These are phyloP conservation scores for Cryptus viduatorius DNA, from an alignment of 2,888 invertebrate species.

Conservation along the genomic window DNA sequence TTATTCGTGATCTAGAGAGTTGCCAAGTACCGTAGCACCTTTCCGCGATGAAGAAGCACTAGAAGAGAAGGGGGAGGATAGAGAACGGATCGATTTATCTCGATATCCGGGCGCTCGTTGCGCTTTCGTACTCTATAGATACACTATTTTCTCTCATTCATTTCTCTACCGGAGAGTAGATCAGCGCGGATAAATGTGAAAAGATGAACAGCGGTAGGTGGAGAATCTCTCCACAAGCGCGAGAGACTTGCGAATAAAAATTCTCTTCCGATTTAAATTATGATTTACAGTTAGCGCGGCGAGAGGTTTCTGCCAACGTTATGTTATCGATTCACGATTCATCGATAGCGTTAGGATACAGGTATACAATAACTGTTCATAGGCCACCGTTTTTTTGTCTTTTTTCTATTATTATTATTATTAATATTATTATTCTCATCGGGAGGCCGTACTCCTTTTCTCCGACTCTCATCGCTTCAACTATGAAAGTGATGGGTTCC, in stretches of 20 bases:
- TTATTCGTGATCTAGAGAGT: conserved; percentile 73
- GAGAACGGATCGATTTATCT: conserved; percentile 76
- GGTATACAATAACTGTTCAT: conserved; percentile 25
- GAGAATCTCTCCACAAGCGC: conserved; percentile 58
- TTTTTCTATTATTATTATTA: conserved; percentile 3
- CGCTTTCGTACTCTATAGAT: conserved; percentile 50
- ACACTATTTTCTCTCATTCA: conserved; percentile 27
- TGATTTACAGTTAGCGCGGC: conserved; percentile 77
- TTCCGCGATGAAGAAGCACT: conserved; percentile 8
- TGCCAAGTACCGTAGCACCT: conserved; percentile 61
- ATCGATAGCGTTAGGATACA: conserved; percentile 60
- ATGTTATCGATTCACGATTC: conserved; percentile 70
- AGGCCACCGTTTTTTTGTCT: conserved; percentile 9
- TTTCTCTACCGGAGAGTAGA: conserved; percentile 51
- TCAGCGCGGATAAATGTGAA: conserved; percentile 65
- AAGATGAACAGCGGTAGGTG: conserved; percentile 53
- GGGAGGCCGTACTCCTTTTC: conserved; percentile 49
- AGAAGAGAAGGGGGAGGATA: conserved; percentile 42
- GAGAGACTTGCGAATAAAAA: conserved; percentile 42
- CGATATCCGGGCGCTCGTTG: conserved; percentile 74
- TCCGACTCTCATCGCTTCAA: conserved; percentile 62
- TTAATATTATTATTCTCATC: conserved; percentile 19
- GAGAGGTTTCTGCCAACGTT: conserved; percentile 48
- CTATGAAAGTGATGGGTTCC: conserved; percentile 58
- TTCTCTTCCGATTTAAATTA: conserved; percentile 74